These are phyloP conservation scores for Euwallacea similis DNA, from an alignment of 1,140 invertebrate species.

Conservation along the genomic window DNA sequence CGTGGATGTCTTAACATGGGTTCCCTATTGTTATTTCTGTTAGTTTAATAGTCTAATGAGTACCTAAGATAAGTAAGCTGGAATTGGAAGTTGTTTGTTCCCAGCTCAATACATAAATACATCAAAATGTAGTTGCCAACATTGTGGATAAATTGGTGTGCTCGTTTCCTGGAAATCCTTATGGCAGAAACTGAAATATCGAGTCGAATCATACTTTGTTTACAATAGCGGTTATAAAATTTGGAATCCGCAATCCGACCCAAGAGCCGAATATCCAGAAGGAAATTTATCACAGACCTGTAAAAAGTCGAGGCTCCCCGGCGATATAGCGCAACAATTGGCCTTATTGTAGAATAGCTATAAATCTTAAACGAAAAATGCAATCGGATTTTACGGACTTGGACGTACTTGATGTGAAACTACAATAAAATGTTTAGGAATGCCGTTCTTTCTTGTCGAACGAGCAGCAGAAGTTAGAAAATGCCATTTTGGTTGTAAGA, in stretches of 20 bases:
- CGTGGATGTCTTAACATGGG: too few species aligned
- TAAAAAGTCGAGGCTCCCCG: conserved; percentile 3
- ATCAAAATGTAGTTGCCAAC: conserved; percentile 3
- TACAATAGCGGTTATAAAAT: conserved; percentile 17
- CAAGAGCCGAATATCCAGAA: conserved; percentile 7
- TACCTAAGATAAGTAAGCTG: too few species aligned
- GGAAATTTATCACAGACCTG: conserved; percentile 8
- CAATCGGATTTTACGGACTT: conserved; percentile 15
- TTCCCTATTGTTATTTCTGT: too few species aligned
- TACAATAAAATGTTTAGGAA: conserved; percentile 22
- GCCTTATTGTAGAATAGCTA: conserved; percentile 15
- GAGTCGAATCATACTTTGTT: conserved; percentile 13
- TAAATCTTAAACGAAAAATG: conserved; percentile 27
- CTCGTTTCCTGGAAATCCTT: neutral
- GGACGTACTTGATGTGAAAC: conserved; percentile 15
- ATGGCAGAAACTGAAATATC: neutral
- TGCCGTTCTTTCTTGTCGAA: conserved; percentile 1
- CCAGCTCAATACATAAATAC: neutral
- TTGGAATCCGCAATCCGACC: conserved; percentile 2
- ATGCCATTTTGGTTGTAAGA: too few species aligned
- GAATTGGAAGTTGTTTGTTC: too few species aligned
- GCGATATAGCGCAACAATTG: conserved; percentile 19
- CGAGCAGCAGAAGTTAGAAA: neutral
- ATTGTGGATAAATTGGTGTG: neutral
- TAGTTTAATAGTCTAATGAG: too few species aligned